Evolutionary conservation across 2,888 invertebrate genomes (phyloP).

Genomic region (Sussaba pulchella): DNA sequence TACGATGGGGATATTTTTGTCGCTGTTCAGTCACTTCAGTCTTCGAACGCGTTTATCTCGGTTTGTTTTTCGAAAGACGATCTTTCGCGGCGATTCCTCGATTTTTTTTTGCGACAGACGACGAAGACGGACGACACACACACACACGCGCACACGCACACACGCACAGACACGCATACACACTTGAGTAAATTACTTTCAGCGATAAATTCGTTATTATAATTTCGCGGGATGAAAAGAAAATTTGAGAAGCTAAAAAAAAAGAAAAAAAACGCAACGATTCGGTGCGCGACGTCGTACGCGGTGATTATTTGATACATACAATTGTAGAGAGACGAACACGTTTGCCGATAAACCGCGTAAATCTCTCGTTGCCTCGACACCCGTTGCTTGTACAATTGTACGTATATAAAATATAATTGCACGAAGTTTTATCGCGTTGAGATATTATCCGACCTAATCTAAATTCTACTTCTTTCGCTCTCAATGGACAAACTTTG

Average conservation of each 20-base stretch:
- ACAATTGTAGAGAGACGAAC: conserved; percentile 55
- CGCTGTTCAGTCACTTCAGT: too few relatives aligned
- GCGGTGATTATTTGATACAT: conserved; percentile 35
- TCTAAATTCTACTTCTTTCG: conserved; percentile 48
- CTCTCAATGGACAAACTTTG: conserved; percentile 38
- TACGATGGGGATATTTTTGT: too few relatives aligned
- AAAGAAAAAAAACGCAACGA: not conserved
- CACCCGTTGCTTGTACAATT: conserved; percentile 56
- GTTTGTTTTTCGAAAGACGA: conserved; percentile 48
- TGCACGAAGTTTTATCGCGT: conserved; percentile 72
- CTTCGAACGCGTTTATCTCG: conserved; percentile 18
- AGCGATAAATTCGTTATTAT: conserved; percentile 47
- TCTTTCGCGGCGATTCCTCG: conserved; percentile 11
- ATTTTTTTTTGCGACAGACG: conserved; percentile 22
- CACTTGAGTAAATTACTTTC: conserved; percentile 60
- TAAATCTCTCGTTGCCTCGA: conserved; percentile 26
- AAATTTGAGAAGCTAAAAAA: not conserved
- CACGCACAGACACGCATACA: conserved; percentile 26
- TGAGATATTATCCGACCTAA: conserved; percentile 49
- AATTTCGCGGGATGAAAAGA: conserved; percentile 30
- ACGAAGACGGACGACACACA: conserved; percentile 29
- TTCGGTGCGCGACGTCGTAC: conserved; percentile 9
- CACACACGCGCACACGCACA: conserved; percentile 13
- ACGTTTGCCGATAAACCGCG: conserved; percentile 27
- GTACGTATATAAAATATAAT: conserved; percentile 69